Base-by-base conservation (phyloP, 1,140 invertebrate genomes). In the Campoletis sonorensis region DNA sequence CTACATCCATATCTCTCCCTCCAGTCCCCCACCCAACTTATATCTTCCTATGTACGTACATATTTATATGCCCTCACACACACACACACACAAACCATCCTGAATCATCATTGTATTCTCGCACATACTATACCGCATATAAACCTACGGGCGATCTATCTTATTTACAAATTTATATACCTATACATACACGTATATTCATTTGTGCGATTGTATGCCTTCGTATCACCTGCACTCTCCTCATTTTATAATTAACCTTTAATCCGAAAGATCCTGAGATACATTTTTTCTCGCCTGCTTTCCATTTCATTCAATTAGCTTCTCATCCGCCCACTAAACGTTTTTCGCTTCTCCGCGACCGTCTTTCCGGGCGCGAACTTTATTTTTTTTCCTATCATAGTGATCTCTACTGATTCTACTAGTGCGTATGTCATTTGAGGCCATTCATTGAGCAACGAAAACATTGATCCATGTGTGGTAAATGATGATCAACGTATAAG, bases 231-330 rank as follows among this genome's bases (percentile, higher is more conserved):
- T 76, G 49, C 51, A 76, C 49, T 58, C 51, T 76, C 51, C n/a
- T n/a, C 49, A 13, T n/a, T 76, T 16, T 76, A 58, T 76, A 76
- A 76, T 76, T 58, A 76, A n/a, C 2, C 73, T 15, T 76, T 76
- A 76, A 58, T 76, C 73, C 51, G 23, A 45, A 76, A 49, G 5
- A 61, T 51, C 73, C 45, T 33, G 30, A 33, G 7, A 33, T 33
- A 58, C 73, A 61, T 76, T 51, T 76, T 51, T 76, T 61, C 49
- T 11, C n/a, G n/a, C n/a, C 73, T 51, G 23, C 58, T 76, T 61
- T 30, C 10, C 73, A 76, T 58, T 51, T 58, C 73, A 76, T 76
- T 76, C 49, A 76, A 76, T 76, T 76, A 58, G 58, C 61, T 58
- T 76, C 61, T 76, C 73, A 76, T 76, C 73, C 2, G 30, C 30